These are phyloP conservation scores for Beris chalybata DNA, from an alignment of 2,888 invertebrate genomes.

Conservation along the genomic window DNA sequence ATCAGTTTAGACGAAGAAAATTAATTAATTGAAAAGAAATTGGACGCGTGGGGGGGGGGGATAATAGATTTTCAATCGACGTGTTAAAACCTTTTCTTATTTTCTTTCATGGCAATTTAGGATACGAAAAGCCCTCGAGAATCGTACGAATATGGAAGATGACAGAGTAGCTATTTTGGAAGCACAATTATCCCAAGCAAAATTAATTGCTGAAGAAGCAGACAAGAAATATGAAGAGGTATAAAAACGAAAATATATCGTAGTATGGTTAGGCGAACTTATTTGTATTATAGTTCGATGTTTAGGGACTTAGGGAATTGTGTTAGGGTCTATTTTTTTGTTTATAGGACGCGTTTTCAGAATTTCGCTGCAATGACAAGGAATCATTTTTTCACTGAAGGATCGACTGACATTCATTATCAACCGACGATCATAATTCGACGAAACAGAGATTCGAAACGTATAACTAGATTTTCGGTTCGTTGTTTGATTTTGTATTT, in stretches of 20 bases:
- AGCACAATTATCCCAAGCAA: slow-evolving; percentile 97
- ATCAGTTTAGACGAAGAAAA: too few relatives aligned
- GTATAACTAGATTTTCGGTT: too few relatives aligned
- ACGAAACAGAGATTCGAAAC: too few relatives aligned
- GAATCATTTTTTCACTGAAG: too few relatives aligned
- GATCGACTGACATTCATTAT: too few relatives aligned
- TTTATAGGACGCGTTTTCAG: too few relatives aligned
- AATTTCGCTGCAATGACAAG: too few relatives aligned
- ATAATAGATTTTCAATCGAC: too few relatives aligned
- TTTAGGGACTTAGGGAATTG: slow-evolving; percentile 31
- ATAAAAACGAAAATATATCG: slow-evolving; percentile 44
- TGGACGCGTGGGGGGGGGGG: not conserved
- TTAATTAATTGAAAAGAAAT: not conserved
- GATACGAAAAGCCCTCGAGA: slow-evolving; percentile 98
- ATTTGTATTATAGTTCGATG: not conserved
- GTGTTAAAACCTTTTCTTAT: too few relatives aligned
- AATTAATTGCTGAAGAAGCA: slow-evolving; percentile 99
- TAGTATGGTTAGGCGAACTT: slow-evolving; percentile 13
- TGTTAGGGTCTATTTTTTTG: slow-evolving; percentile 22
- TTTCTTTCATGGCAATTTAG: slow-evolving; percentile 57
- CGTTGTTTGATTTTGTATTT: too few relatives aligned
- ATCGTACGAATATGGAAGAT: slow-evolving; percentile 98
- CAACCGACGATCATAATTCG: too few relatives aligned
- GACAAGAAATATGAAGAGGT: slow-evolving; percentile 99
- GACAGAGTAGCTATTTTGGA: slow-evolving; percentile 97